phyloP scores from a whole-genome alignment of 2,113 vertebrate species.

The Circaetus cinerascens region DNA sequence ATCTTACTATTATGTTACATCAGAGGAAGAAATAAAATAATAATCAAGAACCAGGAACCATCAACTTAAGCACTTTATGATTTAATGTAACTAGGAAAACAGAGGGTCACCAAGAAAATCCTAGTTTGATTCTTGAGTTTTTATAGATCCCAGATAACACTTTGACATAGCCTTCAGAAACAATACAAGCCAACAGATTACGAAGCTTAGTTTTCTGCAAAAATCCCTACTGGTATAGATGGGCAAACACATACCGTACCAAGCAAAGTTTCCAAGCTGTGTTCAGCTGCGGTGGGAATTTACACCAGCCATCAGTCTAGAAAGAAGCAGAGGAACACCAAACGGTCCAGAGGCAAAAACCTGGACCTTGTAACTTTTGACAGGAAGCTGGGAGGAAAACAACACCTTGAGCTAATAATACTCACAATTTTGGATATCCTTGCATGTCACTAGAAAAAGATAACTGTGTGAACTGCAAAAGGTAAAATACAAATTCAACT shows the following conservation, averaged over 20 bases:
- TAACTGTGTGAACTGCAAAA: neutral
- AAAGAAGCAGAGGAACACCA: neutral
- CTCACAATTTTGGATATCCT: neutral
- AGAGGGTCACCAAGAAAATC: neutral
- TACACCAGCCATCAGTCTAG: neutral
- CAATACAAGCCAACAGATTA: neutral
- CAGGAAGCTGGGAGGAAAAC: neutral
- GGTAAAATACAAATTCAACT: neutral
- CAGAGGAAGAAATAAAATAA: neutral
- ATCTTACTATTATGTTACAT: neutral
- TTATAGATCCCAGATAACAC: neutral
- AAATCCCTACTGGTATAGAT: neutral
- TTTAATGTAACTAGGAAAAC: neutral
- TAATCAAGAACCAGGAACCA: neutral
- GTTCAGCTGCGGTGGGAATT: neutral
- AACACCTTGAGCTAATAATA: neutral
- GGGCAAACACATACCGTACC: neutral
- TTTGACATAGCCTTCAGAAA: neutral
- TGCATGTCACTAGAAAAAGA: neutral
- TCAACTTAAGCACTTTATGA: neutral
- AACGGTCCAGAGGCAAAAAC: neutral
- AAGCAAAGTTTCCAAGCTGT: neutral
- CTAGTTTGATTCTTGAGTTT: neutral
- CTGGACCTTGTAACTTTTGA: neutral
- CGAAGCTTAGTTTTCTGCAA: rapidly evolving